phyloP scores from a whole-genome alignment of 2,113 vertebrate species.

The Lagopus muta region DNA sequence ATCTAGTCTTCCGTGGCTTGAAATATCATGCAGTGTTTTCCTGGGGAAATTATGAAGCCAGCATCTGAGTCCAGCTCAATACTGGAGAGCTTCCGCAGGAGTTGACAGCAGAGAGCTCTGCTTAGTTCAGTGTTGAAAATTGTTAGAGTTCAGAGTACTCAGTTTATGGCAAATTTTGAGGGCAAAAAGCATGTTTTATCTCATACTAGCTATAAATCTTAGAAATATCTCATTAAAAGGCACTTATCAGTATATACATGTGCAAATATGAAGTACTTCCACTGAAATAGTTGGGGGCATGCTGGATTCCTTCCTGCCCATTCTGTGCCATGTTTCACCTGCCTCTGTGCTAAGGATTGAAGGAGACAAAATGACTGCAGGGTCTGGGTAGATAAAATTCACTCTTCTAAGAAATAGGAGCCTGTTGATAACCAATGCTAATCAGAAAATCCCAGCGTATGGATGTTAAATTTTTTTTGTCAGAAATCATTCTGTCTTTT shows the following conservation, averaged over 20 bases:
- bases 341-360: neutral
- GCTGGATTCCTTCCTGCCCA: neutral
- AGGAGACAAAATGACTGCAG: neutral
- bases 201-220: neutral
- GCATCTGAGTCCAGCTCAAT: neutral
- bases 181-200: neutral
- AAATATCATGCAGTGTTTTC: neutral
- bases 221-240: neutral
- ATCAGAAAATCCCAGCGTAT: neutral
- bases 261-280: neutral
- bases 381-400: neutral
- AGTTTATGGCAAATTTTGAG: neutral
- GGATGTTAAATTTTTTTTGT: neutral
- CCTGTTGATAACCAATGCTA: neutral
- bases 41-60: neutral
- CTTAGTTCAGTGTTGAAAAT: neutral
- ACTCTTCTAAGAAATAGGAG: neutral
- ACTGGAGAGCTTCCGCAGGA: neutral
- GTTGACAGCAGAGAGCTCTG: neutral
- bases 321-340: neutral
- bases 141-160: neutral
- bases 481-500: neutral
- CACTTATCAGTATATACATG: neutral
- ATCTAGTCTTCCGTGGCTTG: neutral
- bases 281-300: neutral